Evolutionary conservation across 1,140 invertebrate species (phyloP).

Genomic region (Saxidomus purpurata): DNA sequence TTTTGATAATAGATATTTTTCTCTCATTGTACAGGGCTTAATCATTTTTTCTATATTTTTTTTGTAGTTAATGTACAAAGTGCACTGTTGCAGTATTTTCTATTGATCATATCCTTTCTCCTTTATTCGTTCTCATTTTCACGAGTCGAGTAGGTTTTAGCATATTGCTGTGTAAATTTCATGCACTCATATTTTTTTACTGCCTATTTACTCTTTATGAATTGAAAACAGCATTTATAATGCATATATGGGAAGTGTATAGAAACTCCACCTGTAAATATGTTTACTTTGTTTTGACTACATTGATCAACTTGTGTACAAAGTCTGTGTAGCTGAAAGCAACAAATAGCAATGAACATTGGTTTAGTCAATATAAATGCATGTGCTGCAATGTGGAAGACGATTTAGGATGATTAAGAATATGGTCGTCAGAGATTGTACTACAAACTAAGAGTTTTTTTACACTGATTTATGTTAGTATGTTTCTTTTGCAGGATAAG

Average conservation of each 20-base stretch:
- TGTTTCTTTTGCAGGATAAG: no score
- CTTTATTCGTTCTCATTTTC: neutral
- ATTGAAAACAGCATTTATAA: neutral
- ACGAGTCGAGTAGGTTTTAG: neutral
- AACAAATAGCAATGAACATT: neutral
- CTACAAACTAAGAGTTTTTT: no score
- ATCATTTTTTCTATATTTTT: neutral
- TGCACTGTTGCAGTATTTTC: neutral
- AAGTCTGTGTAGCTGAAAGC: neutral
- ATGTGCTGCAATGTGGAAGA: neutral
- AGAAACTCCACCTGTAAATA: neutral
- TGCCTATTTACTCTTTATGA: neutral
- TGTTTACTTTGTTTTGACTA: neutral
- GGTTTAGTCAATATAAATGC: neutral
- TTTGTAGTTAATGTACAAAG: constrained; percentile 30
- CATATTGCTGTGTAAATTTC: constrained; percentile 9
- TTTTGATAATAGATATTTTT: neutral
- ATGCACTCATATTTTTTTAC: neutral
- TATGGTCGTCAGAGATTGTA: no score
- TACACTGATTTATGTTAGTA: no score
- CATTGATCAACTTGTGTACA: neutral
- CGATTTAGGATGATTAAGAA: no score
- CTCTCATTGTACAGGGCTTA: neutral
- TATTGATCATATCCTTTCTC: neutral
- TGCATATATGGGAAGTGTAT: neutral